Evolutionary conservation across 1,140 invertebrate species (phyloP), one percentile per base, ranked within the genome.

Genomic region (Drosophila nannoptera): DNA sequence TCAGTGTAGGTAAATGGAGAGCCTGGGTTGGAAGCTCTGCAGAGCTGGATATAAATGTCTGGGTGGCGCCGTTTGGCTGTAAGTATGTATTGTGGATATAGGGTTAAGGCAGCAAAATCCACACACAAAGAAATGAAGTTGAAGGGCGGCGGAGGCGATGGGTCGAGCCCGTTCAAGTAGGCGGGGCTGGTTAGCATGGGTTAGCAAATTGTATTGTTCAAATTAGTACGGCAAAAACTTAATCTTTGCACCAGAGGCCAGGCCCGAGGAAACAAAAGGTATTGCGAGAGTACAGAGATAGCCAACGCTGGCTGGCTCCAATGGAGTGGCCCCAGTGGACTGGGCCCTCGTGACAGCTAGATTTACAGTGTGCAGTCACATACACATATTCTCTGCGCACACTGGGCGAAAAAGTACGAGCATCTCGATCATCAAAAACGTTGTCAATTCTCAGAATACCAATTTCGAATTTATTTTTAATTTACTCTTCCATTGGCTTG

Each of bases 171-270:
- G 29, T 4, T 0, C 2, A 11, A 7, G 12, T 14, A 32, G 46
- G 33, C 7, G 36, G 12, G 48, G 53, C 46, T 9, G 52, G 60
- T n/a, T 43, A 82, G 83, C 78, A 84, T 84, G 76, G 76, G 80
- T 84, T 70, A 73, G 76, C 78, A 83, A 84, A 86, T 84, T 84
- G 80, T 80, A 84, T 84, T 84, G 80, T 84, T 84, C 80, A 86
- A 84, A 84, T 86, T 86, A 84, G 81, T 80, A 80, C 54, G 76
- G 75, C 53, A 84, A 76, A 84, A 83, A 69, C 81, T 84, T 78
- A 74, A 86, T 80, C 78, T 65, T 84, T 66, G 56, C 60, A 65
- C 62, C 61, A 5, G 45, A 75, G 66, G 68, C 63, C 58, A 71
- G 14, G 12, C 54, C 52, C 49, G 35, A 36, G 53, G 53, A 73